Conservation (phyloP, 2,888 invertebrate species). For the Drosophila subquinaria region DNA sequence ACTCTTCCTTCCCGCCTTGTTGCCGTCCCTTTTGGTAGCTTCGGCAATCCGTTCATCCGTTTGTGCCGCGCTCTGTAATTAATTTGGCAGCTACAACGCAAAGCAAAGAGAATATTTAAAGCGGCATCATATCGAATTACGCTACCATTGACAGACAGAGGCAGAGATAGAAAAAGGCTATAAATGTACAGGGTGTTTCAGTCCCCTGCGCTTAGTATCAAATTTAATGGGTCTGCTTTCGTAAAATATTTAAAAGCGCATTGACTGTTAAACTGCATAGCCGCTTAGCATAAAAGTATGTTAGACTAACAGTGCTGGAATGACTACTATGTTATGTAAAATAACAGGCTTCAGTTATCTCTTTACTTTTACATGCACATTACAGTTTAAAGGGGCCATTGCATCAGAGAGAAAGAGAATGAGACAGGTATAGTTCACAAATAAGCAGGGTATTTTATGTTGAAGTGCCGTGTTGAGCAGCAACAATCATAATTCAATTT, state of each 20-base stretch:
- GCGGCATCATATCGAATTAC: constrained; percentile 74
- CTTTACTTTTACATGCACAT: background rate
- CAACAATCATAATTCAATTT: constrained; percentile 31
- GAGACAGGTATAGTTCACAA: background rate
- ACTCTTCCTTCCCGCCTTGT: background rate
- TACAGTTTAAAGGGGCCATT: background rate
- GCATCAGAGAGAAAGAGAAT: background rate
- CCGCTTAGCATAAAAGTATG: background rate
- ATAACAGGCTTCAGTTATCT: background rate
- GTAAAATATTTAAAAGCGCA: background rate
- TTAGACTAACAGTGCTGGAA: background rate
- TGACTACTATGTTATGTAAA: background rate
- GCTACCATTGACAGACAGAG: constrained; percentile 64
- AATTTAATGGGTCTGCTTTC: background rate
- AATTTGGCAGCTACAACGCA: constrained; percentile 69
- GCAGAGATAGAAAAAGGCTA: background rate
- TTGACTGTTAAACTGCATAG: background rate
- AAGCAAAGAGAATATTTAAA: constrained; percentile 71
- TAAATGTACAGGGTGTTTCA: constrained; percentile 17
- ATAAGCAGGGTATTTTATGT: background rate
- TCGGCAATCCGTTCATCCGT: constrained; percentile 51
- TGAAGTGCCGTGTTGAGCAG: background rate
- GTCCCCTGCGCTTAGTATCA: background rate
- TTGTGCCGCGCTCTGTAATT: constrained; percentile 77
- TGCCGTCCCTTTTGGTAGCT: constrained; percentile 5